Evolutionary conservation across 2,888 invertebrate species (phyloP).

Genomic region (Globia sparganii): DNA sequence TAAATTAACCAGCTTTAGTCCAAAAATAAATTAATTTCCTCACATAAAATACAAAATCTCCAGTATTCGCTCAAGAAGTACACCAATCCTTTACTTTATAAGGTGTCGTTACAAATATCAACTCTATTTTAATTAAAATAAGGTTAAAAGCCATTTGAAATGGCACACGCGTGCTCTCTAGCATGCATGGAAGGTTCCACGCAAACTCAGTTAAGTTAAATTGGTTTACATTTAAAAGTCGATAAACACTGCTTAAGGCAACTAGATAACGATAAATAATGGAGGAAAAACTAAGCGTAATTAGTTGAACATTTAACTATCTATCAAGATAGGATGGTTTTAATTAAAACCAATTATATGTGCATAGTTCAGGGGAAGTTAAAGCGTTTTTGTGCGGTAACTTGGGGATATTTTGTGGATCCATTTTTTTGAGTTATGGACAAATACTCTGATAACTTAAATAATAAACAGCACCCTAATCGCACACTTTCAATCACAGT

Average conservation of each 20-base stretch:
- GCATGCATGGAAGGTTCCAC: conserved; percentile 61
- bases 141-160: conserved; percentile 53
- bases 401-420: not conserved
- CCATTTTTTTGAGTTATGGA: not conserved
- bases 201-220: conserved; percentile 66
- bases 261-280: conserved; percentile 62
- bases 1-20: conserved; percentile 1
- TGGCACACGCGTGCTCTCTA: conserved; percentile 52
- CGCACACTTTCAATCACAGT: not conserved
- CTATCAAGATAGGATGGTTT: conserved; percentile 34
- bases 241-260: conserved; percentile 58
- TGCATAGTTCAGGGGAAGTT: not conserved
- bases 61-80: conserved; percentile 14
- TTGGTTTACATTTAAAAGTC: conserved; percentile 70
- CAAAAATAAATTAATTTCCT: conserved; percentile 39
- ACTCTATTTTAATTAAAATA: conserved; percentile 44
- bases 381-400: not conserved
- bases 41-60: conserved; percentile 45
- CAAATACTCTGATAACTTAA: not conserved
- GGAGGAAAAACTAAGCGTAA: conserved; percentile 50
- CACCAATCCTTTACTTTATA: conserved; percentile 30
- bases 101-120: conserved; percentile 41
- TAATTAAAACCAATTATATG: conserved; percentile 33
- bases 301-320: conserved; percentile 49
- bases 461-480: not conserved